Evolutionary conservation across 2,888 invertebrate species (phyloP), one percentile per base, ranked within the genome.

Genomic region (Caenorhabditis sp.): DNA sequence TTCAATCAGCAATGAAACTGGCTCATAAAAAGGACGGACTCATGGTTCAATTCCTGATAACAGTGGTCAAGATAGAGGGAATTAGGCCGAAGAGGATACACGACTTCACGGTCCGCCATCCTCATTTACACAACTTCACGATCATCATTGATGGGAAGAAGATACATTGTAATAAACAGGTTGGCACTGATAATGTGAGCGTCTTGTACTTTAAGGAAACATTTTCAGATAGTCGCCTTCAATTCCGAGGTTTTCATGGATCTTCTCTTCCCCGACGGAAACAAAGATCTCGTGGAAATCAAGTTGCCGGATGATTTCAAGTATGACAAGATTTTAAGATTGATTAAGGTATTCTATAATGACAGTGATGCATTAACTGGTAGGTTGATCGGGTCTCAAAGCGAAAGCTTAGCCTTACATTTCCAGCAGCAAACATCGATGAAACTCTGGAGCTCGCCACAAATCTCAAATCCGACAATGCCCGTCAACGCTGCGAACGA

Each of bases 231-330:
- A 5, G 18, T 72, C 0, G 72, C 65, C 0, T 35, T 72, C 62
- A 64, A 64, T 22, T 72, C 72, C 3, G 72, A 72, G 35, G 44
- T 72, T 6, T 72, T 72, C 9, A 44, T 56, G 56, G 50, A 65
- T 0, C 1, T 58, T 1, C n/a, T 72, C 13, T 72, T 53, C 24
- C 65, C 65, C 0, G 50, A 65, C 11, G 65, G 37, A 4, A 6
- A 35, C 18, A 28, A 51, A 20, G 11, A 32, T 9, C 47, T 37
- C 11, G 11, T 13, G 0, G 65, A 64, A 18, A 1, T 65, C 1
- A 22, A 58, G 4, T 20, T 72, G 15, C 56, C 64, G 6, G 22
- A 35, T 18, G 37, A 58, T 0, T 72, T 56, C 28, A 20, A 47
- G 9, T 72, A 72, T 28, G 50, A 65, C 0, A 64, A 56, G 24